Evolutionary conservation across 2,113 vertebrate species (phyloP).

Genomic region (Macrotis lagotis): DNA sequence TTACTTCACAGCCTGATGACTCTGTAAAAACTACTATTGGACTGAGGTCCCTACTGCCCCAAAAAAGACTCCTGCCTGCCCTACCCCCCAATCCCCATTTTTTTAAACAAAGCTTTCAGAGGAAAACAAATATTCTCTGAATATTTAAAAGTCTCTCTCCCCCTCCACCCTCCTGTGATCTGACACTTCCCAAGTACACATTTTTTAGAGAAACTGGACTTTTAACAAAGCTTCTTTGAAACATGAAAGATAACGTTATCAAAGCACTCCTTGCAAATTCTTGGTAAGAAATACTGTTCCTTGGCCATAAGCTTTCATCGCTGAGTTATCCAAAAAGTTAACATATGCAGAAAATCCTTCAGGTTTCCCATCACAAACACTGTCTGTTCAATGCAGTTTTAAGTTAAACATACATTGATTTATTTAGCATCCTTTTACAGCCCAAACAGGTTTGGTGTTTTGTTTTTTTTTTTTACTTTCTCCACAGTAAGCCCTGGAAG

Average conservation of each 20-base stretch:
- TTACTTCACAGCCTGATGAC: slow-evolving; percentile 45
- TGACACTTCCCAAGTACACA: slow-evolving; percentile 54
- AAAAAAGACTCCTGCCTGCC: slow-evolving; percentile 46
- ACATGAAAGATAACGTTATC: slow-evolving; percentile 72
- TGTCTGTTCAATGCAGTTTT: slow-evolving; percentile 72
- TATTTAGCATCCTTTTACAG: slow-evolving; percentile 75
- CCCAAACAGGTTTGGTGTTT: slow-evolving; percentile 61
- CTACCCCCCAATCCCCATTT: not conserved
- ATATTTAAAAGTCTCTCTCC: slow-evolving; percentile 64
- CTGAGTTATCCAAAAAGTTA: slow-evolving; percentile 72
- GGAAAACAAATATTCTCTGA: slow-evolving; percentile 64
- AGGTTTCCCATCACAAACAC: slow-evolving; percentile 70
- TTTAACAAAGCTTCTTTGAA: slow-evolving; percentile 68
- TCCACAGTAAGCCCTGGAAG: slow-evolving; percentile 88
- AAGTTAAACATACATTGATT: slow-evolving; percentile 82
- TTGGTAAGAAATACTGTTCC: slow-evolving; percentile 56
- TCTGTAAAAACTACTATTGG: slow-evolving; percentile 20
- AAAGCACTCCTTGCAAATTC: slow-evolving; percentile 70
- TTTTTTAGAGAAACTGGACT: slow-evolving; percentile 59
- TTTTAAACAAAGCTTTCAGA: slow-evolving; percentile 57
- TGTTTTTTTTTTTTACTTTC: slow-evolving; percentile 68
- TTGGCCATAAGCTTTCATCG: slow-evolving; percentile 61
- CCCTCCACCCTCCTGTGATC: slow-evolving; percentile 60
- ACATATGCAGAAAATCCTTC: slow-evolving; percentile 74
- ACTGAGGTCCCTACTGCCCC: slow-evolving; percentile 39